Evolutionary conservation across 2,888 invertebrate genomes (phyloP), one percentile per base, ranked within the genome.

Genomic region (Athalia cordata): DNA sequence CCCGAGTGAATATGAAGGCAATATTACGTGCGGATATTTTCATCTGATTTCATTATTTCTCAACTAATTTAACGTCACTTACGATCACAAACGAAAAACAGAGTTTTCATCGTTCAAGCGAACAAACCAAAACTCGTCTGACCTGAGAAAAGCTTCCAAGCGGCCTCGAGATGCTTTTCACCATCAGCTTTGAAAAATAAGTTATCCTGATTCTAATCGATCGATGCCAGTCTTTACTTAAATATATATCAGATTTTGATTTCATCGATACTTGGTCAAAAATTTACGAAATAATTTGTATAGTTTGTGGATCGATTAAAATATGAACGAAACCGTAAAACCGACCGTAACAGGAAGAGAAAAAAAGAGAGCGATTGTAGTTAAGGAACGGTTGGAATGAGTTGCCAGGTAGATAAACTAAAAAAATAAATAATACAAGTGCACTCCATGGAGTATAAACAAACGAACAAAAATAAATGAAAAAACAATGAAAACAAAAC

Each of bases 291-390:
- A 66, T 68, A 68, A 79, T 76, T 72, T 59, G 57, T 76, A 66
- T 77, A 76, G 79, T 80, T 80, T 59, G 9, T 76, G 76, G 82
- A 76, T 82, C 83, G 83, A 83, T 83, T 84, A 82, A 81, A 83
- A 84, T 59, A 72, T 29, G 47, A 59, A 72, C 55, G 49, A 43
- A 55, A 81, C 77, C 77, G 43, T 5, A 78, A 1, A 61, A 67
- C 15, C 13, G 15, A 2, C 45, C 43, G 47, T 11, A 55, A 43
- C 15, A 62, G 43, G 66, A 8, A 55, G 65, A 49, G 57, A 57
- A 45, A 68, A 77, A 66, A 77, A 76, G 57, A 75, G 76, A 77
- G n/a, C n/a, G 43, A 78, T 68, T 78, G 77, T 29, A 29, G 29
- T 29, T 29, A 1, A 29, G 29, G 29, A 29, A 29, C 29, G 29